Evolutionary conservation across 2,797 vertebrate species (phyloP).

Genomic region (Platalea minor): DNA sequence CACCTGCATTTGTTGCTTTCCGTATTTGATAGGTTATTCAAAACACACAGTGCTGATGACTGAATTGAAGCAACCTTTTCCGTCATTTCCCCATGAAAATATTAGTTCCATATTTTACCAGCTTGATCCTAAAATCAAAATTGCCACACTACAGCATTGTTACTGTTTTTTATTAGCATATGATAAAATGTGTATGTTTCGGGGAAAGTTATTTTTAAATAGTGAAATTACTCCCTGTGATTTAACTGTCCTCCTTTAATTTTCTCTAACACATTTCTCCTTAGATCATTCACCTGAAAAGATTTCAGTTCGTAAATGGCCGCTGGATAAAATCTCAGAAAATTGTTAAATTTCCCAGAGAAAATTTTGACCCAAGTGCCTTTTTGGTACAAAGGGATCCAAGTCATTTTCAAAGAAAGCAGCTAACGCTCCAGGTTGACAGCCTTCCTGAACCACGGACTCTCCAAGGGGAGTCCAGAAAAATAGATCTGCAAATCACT

Average conservation of each 20-base stretch:
- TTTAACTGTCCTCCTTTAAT: neutral
- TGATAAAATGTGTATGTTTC: neutral
- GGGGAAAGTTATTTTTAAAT: neutral
- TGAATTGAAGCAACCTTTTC: neutral
- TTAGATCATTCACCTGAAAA: conserved; percentile 97
- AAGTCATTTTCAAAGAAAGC: conserved; percentile 78
- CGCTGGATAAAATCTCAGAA: conserved; percentile 99
- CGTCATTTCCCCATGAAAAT: neutral
- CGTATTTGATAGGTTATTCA: neutral
- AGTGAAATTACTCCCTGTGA: neutral
- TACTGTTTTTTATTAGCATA: neutral
- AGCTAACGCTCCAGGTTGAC: conserved; percentile 78
- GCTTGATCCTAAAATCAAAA: neutral
- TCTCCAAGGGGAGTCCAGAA: conserved; percentile 70
- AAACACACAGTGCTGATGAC: neutral
- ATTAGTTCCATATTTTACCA: neutral
- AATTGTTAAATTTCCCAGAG: conserved; percentile 95
- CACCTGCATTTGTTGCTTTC: neutral
- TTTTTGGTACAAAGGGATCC: conserved; percentile 93
- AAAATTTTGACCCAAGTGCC: conserved; percentile 93
- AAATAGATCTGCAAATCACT: conserved; percentile 62
- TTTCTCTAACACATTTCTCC: neutral
- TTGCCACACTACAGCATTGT: neutral
- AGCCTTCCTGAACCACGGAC: conserved; percentile 73
- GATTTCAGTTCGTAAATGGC: conserved; percentile 97